Conservation (phyloP, 2,113 vertebrate genomes). For the Stercorarius parasiticus region DNA sequence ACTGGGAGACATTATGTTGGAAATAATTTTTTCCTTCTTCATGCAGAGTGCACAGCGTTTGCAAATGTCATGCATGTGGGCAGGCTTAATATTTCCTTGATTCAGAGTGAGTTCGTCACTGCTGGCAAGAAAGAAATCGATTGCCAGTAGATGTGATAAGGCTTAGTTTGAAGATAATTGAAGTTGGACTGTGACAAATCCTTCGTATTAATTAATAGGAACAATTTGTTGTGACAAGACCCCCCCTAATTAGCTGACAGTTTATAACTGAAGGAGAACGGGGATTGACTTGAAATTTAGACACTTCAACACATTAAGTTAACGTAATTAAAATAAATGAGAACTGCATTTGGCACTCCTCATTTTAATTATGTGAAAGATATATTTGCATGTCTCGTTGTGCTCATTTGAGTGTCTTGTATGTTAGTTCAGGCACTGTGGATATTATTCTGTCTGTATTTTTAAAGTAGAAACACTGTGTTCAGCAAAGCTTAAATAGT, state of each 20-base stretch:
- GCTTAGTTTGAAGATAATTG: slow-evolving; percentile 5
- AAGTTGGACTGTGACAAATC: background rate
- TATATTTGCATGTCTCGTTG: background rate
- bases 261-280: background rate
- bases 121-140: background rate
- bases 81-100: background rate
- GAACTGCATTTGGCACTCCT: background rate
- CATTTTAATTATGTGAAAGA: background rate
- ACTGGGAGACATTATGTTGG: background rate
- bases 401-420: background rate
- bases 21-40: background rate
- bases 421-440: background rate
- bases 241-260: background rate
- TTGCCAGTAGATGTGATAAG: background rate
- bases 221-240: background rate
- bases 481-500: background rate
- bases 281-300: background rate
- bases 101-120: background rate
- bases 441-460: background rate
- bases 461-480: background rate
- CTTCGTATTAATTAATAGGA: background rate
- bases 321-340: slow-evolving; percentile 2
- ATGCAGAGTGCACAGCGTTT: background rate
- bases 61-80: background rate
- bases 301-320: background rate